Percentiles rank a stretch among this genome's conserved stretches.
These are phyloP conservation scores for Cheilosia grossa DNA, from an alignment of 2,888 invertebrate species.

Conservation along the genomic window DNA sequence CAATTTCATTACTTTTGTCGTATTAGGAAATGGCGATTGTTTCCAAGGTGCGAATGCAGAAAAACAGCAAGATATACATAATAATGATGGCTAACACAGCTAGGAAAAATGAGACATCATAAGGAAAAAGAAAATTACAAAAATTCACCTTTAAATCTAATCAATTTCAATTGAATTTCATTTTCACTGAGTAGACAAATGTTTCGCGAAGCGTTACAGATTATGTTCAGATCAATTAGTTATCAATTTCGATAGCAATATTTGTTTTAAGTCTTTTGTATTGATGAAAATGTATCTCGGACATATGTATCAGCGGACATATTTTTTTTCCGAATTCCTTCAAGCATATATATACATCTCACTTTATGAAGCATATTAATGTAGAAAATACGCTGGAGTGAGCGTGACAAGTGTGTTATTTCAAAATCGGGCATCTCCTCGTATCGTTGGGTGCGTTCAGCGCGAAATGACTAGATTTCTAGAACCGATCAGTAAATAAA, in stretches of 20 bases:
- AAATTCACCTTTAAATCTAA: slow-evolving; percentile 66
- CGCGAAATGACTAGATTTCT: background rate
- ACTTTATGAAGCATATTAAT: background rate
- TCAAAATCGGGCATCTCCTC: slow-evolving; percentile 17
- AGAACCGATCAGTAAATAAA: background rate
- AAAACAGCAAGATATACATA: slow-evolving; percentile 69
- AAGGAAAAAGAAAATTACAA: slow-evolving; percentile 45
- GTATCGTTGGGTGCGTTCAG: slow-evolving; percentile 36
- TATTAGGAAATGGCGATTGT: slow-evolving; percentile 71
- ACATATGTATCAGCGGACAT: slow-evolving; percentile 69
- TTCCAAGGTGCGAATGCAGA: slow-evolving; percentile 58
- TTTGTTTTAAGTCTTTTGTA: slow-evolving; percentile 58
- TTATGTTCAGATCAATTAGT: slow-evolving; percentile 35
- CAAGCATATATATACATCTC: slow-evolving; percentile 42
- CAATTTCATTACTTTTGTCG: slow-evolving; percentile 53
- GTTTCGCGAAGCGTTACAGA: slow-evolving; percentile 44
- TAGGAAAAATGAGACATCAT: slow-evolving; percentile 53
- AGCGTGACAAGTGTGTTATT: slow-evolving; percentile 12
- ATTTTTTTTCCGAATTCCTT: slow-evolving; percentile 55
- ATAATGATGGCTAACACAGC: slow-evolving; percentile 60
- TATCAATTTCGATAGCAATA: slow-evolving; percentile 38
- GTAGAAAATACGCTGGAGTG: slow-evolving; percentile 4
- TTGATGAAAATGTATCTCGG: slow-evolving; percentile 69
- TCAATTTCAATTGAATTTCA: slow-evolving; percentile 60
- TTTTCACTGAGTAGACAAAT: slow-evolving; percentile 60